A percentile compares a stretch with the other conserved stretches of the same genome.
Evolutionary conservation across 1,140 invertebrate genomes (phyloP).

Genomic region (Diabrotica undecimpunctata): DNA sequence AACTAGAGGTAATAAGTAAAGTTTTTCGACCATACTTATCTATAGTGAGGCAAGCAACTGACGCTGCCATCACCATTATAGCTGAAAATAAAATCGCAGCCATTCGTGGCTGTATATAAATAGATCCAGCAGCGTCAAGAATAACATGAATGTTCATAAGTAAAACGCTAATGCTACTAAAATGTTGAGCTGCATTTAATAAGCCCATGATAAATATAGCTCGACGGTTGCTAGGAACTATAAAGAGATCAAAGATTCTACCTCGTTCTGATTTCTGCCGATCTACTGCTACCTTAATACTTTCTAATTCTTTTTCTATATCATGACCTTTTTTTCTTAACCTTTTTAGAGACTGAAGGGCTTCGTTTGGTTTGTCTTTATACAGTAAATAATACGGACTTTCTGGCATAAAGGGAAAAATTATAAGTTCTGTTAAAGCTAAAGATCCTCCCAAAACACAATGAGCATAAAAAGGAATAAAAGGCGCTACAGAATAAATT

Average conservation of each 20-base stretch:
- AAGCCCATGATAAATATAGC: slow-evolving; percentile 44
- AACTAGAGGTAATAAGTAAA: slow-evolving; percentile 37
- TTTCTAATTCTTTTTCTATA: slow-evolving; percentile 49
- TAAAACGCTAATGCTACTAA: slow-evolving; percentile 54
- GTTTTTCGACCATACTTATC: slow-evolving; percentile 42
- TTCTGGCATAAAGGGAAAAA: slow-evolving; percentile 41
- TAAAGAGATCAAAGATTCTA: slow-evolving; percentile 36
- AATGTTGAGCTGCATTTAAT: slow-evolving; percentile 56
- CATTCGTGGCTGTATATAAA: slow-evolving; percentile 33
- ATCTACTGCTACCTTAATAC: slow-evolving; percentile 43
- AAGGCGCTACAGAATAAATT: slow-evolving; percentile 38
- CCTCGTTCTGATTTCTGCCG: slow-evolving; percentile 39
- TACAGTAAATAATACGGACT: slow-evolving; percentile 39
- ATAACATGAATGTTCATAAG: slow-evolving; percentile 56
- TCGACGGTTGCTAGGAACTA: slow-evolving; percentile 34
- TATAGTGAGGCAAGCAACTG: slow-evolving; percentile 31
- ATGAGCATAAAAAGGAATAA: slow-evolving; percentile 31
- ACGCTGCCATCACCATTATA: slow-evolving; percentile 39
- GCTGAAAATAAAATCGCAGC: slow-evolving; percentile 42
- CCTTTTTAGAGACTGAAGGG: slow-evolving; percentile 51
- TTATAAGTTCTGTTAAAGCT: slow-evolving; percentile 28
- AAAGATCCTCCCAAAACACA: slow-evolving; percentile 37
- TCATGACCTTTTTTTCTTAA: slow-evolving; percentile 49
- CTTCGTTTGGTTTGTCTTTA: slow-evolving; percentile 48
- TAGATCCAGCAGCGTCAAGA: slow-evolving; percentile 42